These are phyloP conservation scores for Ditylenchus dipsaci DNA, from an alignment of 1,140 invertebrate species.

Conservation along the genomic window DNA sequence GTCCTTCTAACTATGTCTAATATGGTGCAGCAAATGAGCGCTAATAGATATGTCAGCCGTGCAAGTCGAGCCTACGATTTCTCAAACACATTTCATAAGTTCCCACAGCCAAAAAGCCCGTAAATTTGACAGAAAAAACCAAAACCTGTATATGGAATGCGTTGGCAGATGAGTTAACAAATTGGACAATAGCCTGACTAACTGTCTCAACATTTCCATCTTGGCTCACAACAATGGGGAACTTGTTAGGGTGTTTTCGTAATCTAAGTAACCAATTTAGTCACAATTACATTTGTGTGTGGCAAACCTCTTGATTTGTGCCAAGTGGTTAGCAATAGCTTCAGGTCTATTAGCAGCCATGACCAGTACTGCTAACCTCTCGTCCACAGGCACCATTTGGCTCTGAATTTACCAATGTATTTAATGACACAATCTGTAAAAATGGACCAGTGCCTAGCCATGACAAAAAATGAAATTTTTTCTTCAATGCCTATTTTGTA, in stretches of 20 bases:
- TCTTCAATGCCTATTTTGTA: too few relatives aligned
- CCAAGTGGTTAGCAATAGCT: slow-evolving; percentile 59
- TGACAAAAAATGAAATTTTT: too few relatives aligned
- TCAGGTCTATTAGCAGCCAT: slow-evolving; percentile 59
- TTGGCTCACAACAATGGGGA: slow-evolving; percentile 62
- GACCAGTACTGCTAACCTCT: slow-evolving; percentile 57
- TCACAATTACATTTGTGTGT: not conserved
- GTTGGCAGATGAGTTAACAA: slow-evolving; percentile 49
- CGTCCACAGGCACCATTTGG: not conserved
- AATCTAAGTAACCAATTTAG: slow-evolving; percentile 19
- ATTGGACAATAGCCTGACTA: slow-evolving; percentile 57
- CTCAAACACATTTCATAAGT: too few relatives aligned
- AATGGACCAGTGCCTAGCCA: too few relatives aligned
- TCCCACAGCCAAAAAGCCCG: too few relatives aligned
- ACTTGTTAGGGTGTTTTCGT: slow-evolving; percentile 55
- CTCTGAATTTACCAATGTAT: too few relatives aligned
- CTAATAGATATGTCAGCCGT: too few relatives aligned
- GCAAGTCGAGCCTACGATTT: too few relatives aligned
- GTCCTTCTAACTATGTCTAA: too few relatives aligned
- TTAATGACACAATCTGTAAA: too few relatives aligned
- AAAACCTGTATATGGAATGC: slow-evolving; percentile 48
- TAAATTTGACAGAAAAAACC: not conserved
- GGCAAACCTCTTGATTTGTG: slow-evolving; percentile 58
- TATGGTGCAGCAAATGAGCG: too few relatives aligned
- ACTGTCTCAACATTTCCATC: slow-evolving; percentile 60